Base-by-base conservation (phyloP, 2,888 invertebrate genomes). In the Cantharis rufa region DNA sequence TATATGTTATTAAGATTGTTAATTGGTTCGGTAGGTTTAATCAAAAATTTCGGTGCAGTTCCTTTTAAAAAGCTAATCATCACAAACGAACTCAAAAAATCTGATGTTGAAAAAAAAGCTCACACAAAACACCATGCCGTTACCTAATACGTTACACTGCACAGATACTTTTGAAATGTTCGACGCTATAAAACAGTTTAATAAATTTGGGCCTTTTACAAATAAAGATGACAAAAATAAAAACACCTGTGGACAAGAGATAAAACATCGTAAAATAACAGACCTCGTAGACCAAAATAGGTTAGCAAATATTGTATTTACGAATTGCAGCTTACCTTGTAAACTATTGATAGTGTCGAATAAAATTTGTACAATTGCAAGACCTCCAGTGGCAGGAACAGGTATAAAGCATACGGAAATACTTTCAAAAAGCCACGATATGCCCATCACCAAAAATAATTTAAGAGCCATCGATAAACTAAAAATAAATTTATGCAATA, bases 391-490 rank as follows among this genome's bases (percentile, higher is more conserved):
- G 9, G 77, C 70, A 74, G 86, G 85, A 76, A 91, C 90, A 82
- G 91, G 87, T 90, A 83, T 91, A 86, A 90, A 87, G 24, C 92
- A 80, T 1, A 91, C 91, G 4, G 94, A 92, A 11, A 92, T 84
- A 5, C 93, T 88, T 86, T 94, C 94, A 68, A 93, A 89, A 2
- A 92, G 87, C 93, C 94, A 95, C 0, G 93, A 92, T 0, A 94
- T 91, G 0, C 95, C 95, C 95, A 95, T 95, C 68, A 95, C 94
- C 78, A 94, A 89, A 88, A 94, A 94, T 1, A 95, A 87, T 84
- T 95, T 95, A 0, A 92, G 89, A 76, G 93, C 94, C 89, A 95
- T 90, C 28, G 91, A 88, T 80, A 94, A 92, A 84, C 94, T 93
- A 87, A 70, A n/a, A 88, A 88, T 74, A 75, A 72, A 69, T 24